Conservation (phyloP, 1,140 invertebrate species). For the Ceratosolen fusciceps region DNA sequence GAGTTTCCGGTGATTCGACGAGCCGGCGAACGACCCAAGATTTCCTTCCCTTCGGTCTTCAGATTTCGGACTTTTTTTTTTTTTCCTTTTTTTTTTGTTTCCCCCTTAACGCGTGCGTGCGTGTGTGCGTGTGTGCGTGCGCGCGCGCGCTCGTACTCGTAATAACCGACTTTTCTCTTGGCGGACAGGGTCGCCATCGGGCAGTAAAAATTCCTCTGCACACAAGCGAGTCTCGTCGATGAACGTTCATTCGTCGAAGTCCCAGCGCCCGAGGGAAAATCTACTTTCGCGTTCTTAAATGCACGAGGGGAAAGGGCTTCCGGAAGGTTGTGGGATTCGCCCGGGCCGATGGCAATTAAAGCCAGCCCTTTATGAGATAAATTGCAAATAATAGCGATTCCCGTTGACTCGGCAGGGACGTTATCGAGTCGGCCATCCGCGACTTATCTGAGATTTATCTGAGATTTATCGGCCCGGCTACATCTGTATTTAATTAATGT, state of each 20-base stretch:
- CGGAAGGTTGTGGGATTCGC: too few species aligned
- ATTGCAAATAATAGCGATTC: not conserved
- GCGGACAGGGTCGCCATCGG: too few species aligned
- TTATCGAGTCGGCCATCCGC: not conserved
- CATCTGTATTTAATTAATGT: not conserved
- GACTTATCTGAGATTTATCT: too few species aligned
- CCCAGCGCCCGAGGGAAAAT: not conserved
- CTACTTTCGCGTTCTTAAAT: not conserved
- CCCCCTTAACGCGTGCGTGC: not conserved
- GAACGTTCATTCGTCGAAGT: not conserved
- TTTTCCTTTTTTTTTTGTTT: not conserved
- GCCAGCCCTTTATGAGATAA: not conserved
- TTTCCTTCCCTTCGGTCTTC: too few species aligned
- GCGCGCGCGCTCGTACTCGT: not conserved
- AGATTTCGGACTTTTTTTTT: too few species aligned
- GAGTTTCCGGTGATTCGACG: not conserved
- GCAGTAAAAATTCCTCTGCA: not conserved
- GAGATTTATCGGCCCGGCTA: not conserved
- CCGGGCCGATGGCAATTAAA: not conserved
- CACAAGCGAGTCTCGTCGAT: not conserved
- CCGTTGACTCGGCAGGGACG: not conserved
- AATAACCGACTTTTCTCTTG: too few species aligned
- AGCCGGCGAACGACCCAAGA: too few species aligned
- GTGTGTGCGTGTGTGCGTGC: not conserved
- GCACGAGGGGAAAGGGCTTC: too few species aligned